A percentile compares a stretch with the other conserved stretches of the same genome.
phyloP scores from a whole-genome alignment of 2,113 vertebrate species.

The Lophura nycthemera region DNA sequence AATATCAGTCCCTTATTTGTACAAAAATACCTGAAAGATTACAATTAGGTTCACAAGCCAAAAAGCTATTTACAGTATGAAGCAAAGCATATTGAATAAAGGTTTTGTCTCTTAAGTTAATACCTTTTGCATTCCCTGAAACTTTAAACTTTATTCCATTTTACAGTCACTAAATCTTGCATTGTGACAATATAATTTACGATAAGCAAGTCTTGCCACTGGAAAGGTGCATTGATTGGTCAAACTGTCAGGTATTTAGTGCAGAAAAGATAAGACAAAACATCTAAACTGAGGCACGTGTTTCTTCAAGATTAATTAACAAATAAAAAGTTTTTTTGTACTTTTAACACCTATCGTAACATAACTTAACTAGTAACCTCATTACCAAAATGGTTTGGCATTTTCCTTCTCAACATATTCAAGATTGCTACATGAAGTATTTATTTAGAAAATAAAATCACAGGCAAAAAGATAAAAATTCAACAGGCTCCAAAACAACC shows the following conservation, averaged over 20 bases:
- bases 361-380: conserved; percentile 75
- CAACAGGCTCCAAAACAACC: conserved; percentile 88
- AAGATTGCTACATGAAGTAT: conserved; percentile 80
- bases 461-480: conserved; percentile 84
- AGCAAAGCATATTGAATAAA: conserved; percentile 90
- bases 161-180: conserved; percentile 81
- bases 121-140: conserved; percentile 90
- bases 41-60: conserved; percentile 93
- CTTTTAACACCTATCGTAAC: conserved; percentile 74
- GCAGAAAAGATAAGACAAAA: conserved; percentile 83
- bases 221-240: conserved; percentile 73
- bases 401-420: conserved; percentile 76
- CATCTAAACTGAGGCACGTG: conserved; percentile 84
- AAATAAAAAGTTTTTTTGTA: conserved; percentile 74
- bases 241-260: conserved; percentile 80
- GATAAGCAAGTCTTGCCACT: conserved; percentile 76
- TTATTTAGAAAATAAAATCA: conserved; percentile 79
- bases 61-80: conserved; percentile 92
- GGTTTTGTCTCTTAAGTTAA: conserved; percentile 85
- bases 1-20: conserved; percentile 97
- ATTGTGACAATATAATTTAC: conserved; percentile 79
- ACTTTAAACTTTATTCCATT: conserved; percentile 76
- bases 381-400: conserved; percentile 75
- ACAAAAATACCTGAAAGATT: conserved; percentile 99
- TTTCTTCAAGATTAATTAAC: conserved; percentile 83